Percentiles rank a stretch among this genome's conserved stretches.
Evolutionary conservation across 2,888 invertebrate species (phyloP).

Genomic region (Campoplex nolae): DNA sequence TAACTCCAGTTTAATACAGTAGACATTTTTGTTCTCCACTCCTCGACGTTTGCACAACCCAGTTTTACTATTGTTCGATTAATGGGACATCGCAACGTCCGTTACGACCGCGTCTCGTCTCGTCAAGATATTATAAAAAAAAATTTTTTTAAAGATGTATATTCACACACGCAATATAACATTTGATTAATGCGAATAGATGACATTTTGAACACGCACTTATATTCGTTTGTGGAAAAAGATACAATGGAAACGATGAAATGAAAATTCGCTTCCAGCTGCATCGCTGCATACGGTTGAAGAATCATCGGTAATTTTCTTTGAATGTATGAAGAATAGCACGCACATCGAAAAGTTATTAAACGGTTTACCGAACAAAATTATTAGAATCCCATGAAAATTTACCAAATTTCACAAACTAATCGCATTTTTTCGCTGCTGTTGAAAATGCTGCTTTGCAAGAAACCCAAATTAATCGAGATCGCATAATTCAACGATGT

Average conservation of each 20-base stretch:
- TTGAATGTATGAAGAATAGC: not conserved
- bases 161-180: not conserved
- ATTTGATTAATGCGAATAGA: not conserved
- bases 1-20: not conserved
- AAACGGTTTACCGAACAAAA: too few species aligned
- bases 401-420: too few species aligned
- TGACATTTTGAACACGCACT: not conserved
- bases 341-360: not conserved
- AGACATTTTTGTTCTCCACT: not conserved
- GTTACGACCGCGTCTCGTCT: conserved; percentile 72
- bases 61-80: conserved; percentile 84
- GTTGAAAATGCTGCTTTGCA: too few species aligned
- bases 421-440: too few species aligned
- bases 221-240: not conserved
- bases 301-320: not conserved
- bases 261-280: not conserved
- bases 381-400: too few species aligned
- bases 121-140: conserved; percentile 62
- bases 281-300: not conserved
- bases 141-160: not conserved
- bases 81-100: conserved; percentile 82
- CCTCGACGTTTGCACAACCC: conserved; percentile 84
- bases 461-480: too few species aligned
- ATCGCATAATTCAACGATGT: too few species aligned
- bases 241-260: not conserved